A percentile compares a stretch with the other conserved stretches of the same genome.
Conservation (phyloP, 1,140 invertebrate genomes). For the Episyrphus balteatus region DNA sequence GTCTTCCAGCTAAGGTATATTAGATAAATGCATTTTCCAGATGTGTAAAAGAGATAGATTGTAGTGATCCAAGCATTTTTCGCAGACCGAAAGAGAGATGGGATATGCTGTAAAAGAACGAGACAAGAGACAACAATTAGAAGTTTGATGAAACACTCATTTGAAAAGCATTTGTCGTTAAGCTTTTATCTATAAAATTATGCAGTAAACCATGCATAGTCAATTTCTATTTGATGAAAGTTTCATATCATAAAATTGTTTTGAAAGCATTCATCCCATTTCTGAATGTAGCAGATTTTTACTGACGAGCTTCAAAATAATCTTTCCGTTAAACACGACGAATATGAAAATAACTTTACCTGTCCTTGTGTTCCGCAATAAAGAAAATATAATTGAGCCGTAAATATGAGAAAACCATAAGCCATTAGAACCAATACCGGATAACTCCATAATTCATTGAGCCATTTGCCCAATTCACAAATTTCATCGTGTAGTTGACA, state of each 20-base stretch:
- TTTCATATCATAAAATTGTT: too few species aligned
- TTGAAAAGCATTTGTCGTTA: too few species aligned
- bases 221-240: too few species aligned
- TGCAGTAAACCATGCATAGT: too few species aligned
- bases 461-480: slow-evolving; percentile 32
- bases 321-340: too few species aligned
- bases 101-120: slow-evolving; percentile 18
- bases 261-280: too few species aligned
- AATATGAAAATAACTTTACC: not conserved
- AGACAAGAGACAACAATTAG: too few species aligned
- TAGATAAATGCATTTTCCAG: slow-evolving; percentile 32
- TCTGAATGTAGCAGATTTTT: too few species aligned
- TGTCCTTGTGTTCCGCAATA: slow-evolving; percentile 29
- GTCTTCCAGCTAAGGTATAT: slow-evolving; percentile 36
- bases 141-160: too few species aligned
- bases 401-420: slow-evolving; percentile 34
- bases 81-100: slow-evolving; percentile 29
- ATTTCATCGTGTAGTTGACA: slow-evolving; percentile 36
- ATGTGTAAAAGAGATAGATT: slow-evolving; percentile 26
- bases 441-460: slow-evolving; percentile 35
- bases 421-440: slow-evolving; percentile 34
- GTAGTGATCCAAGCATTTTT: slow-evolving; percentile 29
- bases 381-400: slow-evolving; percentile 33
- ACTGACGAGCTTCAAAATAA: too few species aligned
- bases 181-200: too few species aligned